Conservation (phyloP, 2,113 vertebrate species). For the Poecile atricapillus region DNA sequence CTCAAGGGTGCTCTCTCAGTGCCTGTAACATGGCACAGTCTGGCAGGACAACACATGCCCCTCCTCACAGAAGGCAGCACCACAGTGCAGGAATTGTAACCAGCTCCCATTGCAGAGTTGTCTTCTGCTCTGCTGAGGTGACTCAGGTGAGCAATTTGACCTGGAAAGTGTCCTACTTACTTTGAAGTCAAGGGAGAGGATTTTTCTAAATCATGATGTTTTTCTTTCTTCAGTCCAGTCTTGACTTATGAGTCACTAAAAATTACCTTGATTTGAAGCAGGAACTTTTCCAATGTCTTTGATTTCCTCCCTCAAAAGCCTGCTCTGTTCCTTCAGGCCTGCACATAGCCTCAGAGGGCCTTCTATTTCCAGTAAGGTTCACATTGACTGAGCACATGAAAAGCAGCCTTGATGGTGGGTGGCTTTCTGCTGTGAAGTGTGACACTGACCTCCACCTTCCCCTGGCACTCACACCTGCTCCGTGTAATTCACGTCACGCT, state of each 20-base stretch:
- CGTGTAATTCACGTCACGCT: constrained; percentile 14
- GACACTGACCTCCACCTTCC: constrained; percentile 8
- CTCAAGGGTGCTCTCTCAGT: background rate
- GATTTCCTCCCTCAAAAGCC: background rate
- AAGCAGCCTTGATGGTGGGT: constrained; percentile 41
- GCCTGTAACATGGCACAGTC: background rate
- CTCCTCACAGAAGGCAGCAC: background rate
- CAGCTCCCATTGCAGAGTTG: background rate
- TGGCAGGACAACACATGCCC: accelerated
- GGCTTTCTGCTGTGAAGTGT: constrained; percentile 35
- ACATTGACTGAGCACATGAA: background rate
- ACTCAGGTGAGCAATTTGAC: background rate
- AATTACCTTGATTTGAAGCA: constrained; percentile 23
- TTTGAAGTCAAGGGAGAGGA: background rate
- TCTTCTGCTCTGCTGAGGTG: background rate
- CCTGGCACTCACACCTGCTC: constrained; percentile 41
- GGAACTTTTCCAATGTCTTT: constrained; percentile 14
- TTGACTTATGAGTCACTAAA: background rate
- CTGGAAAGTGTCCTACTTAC: background rate
- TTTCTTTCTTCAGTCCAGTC: background rate
- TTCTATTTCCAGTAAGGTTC: background rate
- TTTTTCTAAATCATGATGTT: background rate
- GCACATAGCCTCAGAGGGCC: background rate
- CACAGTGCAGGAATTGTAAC: background rate
- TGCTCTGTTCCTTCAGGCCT: background rate